phyloP scores from a whole-genome alignment of 2,113 vertebrate species.

The Verasper variegatus region DNA sequence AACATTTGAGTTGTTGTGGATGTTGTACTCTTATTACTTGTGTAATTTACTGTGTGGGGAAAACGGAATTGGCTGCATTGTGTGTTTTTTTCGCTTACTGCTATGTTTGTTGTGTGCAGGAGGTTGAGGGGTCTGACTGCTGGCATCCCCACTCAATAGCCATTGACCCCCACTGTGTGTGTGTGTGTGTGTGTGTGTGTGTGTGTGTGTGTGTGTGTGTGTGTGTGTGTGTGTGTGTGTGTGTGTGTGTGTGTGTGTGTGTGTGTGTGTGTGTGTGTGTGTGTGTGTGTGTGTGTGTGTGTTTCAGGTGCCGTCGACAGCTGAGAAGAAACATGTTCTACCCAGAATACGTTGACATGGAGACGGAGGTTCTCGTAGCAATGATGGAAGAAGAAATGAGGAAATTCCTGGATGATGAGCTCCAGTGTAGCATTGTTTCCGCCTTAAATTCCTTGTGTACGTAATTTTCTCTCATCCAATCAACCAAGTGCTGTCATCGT shows the following conservation, averaged over 20 bases:
- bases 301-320: slow-evolving; percentile 64
- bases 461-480: not conserved
- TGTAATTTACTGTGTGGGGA: no score
- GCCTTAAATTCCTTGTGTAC: slow-evolving; percentile 69
- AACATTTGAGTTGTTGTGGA: no score
- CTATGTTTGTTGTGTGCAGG: no score
- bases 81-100: no score
- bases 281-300: slow-evolving; percentile 3
- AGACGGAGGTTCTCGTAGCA: slow-evolving; percentile 62
- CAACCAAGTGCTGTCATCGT: not conserved
- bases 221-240: not conserved
- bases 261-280: no score
- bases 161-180: not conserved
- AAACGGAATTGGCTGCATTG: no score
- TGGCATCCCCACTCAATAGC: no score
- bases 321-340: slow-evolving; percentile 74
- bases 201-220: slow-evolving; percentile 3
- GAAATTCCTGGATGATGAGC: slow-evolving; percentile 68
- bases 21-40: no score
- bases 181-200: slow-evolving; percentile 2
- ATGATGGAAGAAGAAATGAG: slow-evolving; percentile 76
- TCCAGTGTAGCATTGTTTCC: slow-evolving; percentile 47
- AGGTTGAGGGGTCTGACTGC: no score
- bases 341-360: slow-evolving; percentile 68
- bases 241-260: no score